These are phyloP conservation scores for Orbicella faveolata DNA, from an alignment of 64 coral and sea anemone species.

Conservation along the genomic window DNA sequence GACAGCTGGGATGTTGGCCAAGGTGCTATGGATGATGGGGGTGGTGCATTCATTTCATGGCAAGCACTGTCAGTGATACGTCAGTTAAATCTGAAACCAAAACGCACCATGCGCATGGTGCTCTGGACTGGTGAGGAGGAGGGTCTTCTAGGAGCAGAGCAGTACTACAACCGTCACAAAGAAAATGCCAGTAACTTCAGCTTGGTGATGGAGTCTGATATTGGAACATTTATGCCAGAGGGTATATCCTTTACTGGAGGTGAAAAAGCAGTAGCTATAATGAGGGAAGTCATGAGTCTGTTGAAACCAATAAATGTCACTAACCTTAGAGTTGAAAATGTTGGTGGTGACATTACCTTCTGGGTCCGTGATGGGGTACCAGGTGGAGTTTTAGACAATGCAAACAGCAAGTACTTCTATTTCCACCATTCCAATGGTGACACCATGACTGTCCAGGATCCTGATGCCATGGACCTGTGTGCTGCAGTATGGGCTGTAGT, in stretches of 20 bases:
- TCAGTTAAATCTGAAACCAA: slow-evolving; percentile 83
- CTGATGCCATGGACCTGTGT: slow-evolving; percentile 84
- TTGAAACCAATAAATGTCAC: slow-evolving; percentile 77
- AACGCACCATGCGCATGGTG: slow-evolving; percentile 84
- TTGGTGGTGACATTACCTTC: slow-evolving; percentile 65
- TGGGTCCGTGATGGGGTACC: slow-evolving; percentile 78
- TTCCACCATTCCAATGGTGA: slow-evolving; percentile 87
- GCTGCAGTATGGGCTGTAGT: slow-evolving; percentile 81
- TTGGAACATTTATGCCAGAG: slow-evolving; percentile 81
- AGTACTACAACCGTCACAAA: slow-evolving; percentile 92
- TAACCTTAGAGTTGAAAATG: slow-evolving; percentile 12
- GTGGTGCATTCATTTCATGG: slow-evolving; percentile 97
- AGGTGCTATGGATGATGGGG: slow-evolving; percentile 99
- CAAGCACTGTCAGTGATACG: slow-evolving; percentile 86
- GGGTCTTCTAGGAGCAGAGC: slow-evolving; percentile 67
- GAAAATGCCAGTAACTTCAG: slow-evolving; percentile 82
- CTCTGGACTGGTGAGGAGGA: slow-evolving; percentile 95
- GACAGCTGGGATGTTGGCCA: slow-evolving; percentile 99
- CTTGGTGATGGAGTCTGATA: slow-evolving; percentile 96
- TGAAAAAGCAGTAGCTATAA: slow-evolving; percentile 56
- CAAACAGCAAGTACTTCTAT: slow-evolving; percentile 81
- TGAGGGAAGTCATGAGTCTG: slow-evolving; percentile 78
- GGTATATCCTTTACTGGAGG: slow-evolving; percentile 85
- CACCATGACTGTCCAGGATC: slow-evolving; percentile 88
- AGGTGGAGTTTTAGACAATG: slow-evolving; percentile 64